Evolutionary conservation across 2,797 vertebrate genomes (phyloP), one percentile per base, ranked within the genome.

Genomic region (Falco rusticolus): DNA sequence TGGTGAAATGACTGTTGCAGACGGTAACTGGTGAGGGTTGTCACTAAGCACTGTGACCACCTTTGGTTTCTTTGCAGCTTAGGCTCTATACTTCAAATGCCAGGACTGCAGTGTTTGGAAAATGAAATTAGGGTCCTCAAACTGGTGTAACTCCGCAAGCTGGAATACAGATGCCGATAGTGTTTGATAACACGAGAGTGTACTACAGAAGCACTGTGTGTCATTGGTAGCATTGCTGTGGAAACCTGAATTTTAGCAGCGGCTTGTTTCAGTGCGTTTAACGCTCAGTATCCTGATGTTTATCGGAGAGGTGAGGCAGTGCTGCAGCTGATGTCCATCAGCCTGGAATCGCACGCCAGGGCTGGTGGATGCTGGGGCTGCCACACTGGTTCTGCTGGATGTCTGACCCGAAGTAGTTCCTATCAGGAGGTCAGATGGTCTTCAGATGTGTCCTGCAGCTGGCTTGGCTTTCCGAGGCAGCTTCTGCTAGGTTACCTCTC

Each of bases 261-360:
- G 3, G 20, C 64, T 85, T 93, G 16, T 68, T 37, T 37, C 37
- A 37, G 37, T 37, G 37, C 37, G 37, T 37, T 74, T 19, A 59
- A 24, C 4, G 2, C 87, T 80, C 1, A 0, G 56, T 63, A 39
- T 25, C 64, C 84, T 3, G 34, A 10, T 61, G 80, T 20, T 45
- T 66, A 2, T 50, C 7, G 0, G 43, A 11, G 48, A n/a, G 53
- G 66, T 25, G 78, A 66, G 74, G 53, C 33, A 12, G 43, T 3
- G 5, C 22, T 18, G 84, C 6, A 26, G 83, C 61, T 28, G 15
- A 11, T 0, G 4, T 34, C 53, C n/a, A 10, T 43, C 63, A 22
- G 60, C 53, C 41, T 18, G 41, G 60, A 16, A 13, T 66, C 0
- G 0, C 6, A 7, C 0, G 0, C n/a, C 2, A 3, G 71, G 10